phyloP scores from a whole-genome alignment of 2,113 vertebrate species.

The human region DNA sequence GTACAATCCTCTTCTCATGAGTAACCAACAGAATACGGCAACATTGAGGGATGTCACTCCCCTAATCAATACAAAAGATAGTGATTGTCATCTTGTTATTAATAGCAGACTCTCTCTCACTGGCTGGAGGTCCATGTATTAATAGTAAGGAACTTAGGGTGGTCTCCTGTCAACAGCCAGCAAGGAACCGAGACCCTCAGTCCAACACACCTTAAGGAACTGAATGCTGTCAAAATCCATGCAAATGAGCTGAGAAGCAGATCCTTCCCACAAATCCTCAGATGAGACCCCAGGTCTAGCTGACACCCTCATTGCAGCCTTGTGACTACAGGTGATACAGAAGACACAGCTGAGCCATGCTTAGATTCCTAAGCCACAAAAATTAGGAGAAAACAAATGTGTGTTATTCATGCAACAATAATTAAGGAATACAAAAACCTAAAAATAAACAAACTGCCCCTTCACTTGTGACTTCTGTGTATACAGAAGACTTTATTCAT shows the following conservation, averaged over 20 bases:
- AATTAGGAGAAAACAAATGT: neutral
- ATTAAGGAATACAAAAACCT: neutral
- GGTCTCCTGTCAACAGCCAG: neutral
- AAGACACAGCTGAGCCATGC: neutral
- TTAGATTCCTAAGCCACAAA: neutral
- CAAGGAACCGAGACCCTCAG: neutral
- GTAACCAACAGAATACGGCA: slow-evolving; percentile 6
- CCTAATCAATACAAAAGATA: neutral
- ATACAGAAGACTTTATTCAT: neutral
- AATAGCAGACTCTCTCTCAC: neutral
- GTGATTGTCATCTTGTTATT: neutral
- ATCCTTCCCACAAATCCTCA: neutral
- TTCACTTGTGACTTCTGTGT: neutral
- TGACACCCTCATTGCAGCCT: neutral
- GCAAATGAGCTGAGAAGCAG: neutral
- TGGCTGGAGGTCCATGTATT: neutral
- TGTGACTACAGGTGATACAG: neutral
- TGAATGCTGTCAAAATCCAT: neutral
- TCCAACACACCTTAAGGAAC: neutral
- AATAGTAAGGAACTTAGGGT: neutral
- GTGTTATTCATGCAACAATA: neutral
- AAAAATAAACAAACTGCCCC: neutral
- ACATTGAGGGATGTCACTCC: neutral
- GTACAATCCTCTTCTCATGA: neutral
- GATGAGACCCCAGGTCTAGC: neutral